Evolutionary conservation across 2,113 vertebrate species (phyloP).

Genomic region (Brachyhypopomus gauderio): DNA sequence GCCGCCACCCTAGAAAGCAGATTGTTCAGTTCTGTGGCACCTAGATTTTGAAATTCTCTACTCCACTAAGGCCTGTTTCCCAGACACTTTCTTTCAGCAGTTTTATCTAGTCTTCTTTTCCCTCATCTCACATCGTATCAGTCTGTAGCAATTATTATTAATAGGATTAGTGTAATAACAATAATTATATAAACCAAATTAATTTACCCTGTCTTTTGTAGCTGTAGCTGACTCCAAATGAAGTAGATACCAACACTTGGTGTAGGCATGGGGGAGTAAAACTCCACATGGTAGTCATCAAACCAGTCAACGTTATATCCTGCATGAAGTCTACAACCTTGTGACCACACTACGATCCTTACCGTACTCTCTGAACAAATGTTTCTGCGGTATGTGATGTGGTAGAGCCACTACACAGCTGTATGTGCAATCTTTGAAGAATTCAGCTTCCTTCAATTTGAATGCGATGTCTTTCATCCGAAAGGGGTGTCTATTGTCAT

Average conservation of each 20-base stretch:
- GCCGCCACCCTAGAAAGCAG: too few species aligned
- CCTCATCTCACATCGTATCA: too few species aligned
- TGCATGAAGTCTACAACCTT: neutral
- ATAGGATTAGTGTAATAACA: too few species aligned
- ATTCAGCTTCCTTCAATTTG: slow-evolving; percentile 16
- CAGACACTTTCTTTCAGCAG: too few species aligned
- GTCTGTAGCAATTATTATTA: too few species aligned
- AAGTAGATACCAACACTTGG: slow-evolving; percentile 15
- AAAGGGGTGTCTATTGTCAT: slow-evolving; percentile 15
- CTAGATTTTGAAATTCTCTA: too few species aligned
- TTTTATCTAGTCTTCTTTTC: too few species aligned
- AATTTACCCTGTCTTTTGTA: slow-evolving; percentile 3
- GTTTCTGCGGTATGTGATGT: neutral
- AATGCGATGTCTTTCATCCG: slow-evolving; percentile 10
- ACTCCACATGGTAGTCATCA: slow-evolving; percentile 5
- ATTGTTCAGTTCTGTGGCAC: too few species aligned
- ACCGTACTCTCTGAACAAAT: neutral
- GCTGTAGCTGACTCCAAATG: neutral
- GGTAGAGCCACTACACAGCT: slow-evolving; percentile 33
- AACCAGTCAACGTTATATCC: neutral
- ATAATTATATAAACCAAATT: neutral
- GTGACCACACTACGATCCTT: neutral
- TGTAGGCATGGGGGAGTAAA: slow-evolving; percentile 35
- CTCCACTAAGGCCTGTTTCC: too few species aligned
- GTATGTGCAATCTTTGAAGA: slow-evolving; percentile 9